Conservation (phyloP, 2,113 vertebrate species). For the Puntigrus tetrazona region DNA sequence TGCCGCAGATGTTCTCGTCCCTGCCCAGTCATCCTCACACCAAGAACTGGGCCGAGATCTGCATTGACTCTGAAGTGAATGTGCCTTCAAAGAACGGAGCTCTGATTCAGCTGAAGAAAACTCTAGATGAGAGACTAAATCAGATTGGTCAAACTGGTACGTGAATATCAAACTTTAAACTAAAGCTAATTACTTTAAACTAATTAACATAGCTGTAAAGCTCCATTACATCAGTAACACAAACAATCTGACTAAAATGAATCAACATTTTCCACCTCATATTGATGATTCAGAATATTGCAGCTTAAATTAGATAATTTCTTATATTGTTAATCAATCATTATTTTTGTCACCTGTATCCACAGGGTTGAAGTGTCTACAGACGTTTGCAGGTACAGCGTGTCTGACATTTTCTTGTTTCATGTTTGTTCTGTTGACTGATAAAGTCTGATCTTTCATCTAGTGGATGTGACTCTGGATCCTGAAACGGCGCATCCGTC, state of each 20-base stretch:
- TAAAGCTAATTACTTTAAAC: background rate
- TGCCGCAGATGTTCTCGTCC: background rate
- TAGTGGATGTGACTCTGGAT: no score
- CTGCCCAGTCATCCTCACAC: background rate
- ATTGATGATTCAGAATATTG: no score
- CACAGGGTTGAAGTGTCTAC: background rate
- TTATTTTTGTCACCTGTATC: background rate
- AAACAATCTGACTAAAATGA: no score
- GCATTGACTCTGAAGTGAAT: background rate
- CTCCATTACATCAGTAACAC: no score
- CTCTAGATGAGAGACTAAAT: background rate
- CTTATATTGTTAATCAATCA: background rate
- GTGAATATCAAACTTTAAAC: background rate
- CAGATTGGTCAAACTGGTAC: background rate
- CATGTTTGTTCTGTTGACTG: no score
- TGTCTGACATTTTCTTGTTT: background rate
- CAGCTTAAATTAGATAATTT: no score
- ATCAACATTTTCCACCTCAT: no score
- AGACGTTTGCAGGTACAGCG: background rate
- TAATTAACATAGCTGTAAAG: no score
- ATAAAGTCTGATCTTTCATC: no score
- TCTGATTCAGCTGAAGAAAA: background rate
- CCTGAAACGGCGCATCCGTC: no score
- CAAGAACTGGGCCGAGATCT: background rate
- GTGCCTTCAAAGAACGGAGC: background rate